Evolutionary conservation across 2,888 invertebrate species (phyloP).

Genomic region (Patella ulyssiponensis): DNA sequence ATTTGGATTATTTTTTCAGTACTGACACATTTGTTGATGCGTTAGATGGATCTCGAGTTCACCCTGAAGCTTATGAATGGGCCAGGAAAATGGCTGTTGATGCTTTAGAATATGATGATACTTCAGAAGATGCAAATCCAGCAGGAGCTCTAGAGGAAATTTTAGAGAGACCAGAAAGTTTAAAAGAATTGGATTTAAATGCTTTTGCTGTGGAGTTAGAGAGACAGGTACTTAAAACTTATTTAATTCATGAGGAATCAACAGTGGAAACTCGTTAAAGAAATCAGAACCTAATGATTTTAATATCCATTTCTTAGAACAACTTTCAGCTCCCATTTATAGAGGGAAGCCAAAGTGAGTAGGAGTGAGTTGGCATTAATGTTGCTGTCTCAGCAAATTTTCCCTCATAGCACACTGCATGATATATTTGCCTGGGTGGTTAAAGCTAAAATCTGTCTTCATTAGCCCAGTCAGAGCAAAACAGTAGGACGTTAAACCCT

Average conservation of each 20-base stretch:
- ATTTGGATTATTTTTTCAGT: constrained; percentile 40
- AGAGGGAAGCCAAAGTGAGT: no score
- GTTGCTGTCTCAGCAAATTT: no score
- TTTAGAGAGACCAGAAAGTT: constrained; percentile 91
- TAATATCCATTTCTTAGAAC: no score
- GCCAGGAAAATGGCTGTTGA: constrained; percentile 99
- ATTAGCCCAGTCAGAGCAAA: no score
- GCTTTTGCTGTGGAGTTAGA: constrained; percentile 98
- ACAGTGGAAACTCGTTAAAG: neutral
- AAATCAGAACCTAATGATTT: no score
- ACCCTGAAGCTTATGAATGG: constrained; percentile 99
- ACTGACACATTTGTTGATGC: constrained; percentile 97
- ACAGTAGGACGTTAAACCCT: no score
- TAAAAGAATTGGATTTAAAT: constrained; percentile 96
- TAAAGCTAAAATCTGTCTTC: no score
- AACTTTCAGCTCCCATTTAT: no score
- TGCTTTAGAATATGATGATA: constrained; percentile 96
- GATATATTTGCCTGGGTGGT: no score
- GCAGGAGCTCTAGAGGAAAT: constrained; percentile 98
- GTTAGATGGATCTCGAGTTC: constrained; percentile 96
- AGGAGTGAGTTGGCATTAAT: no score
- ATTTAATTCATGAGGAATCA: neutral
- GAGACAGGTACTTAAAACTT: constrained; percentile 78
- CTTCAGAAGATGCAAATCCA: constrained; percentile 87
- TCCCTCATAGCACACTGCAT: no score